Evolutionary conservation across 2,113 vertebrate species (phyloP).

Genomic region (Spheniscus mendiculus): DNA sequence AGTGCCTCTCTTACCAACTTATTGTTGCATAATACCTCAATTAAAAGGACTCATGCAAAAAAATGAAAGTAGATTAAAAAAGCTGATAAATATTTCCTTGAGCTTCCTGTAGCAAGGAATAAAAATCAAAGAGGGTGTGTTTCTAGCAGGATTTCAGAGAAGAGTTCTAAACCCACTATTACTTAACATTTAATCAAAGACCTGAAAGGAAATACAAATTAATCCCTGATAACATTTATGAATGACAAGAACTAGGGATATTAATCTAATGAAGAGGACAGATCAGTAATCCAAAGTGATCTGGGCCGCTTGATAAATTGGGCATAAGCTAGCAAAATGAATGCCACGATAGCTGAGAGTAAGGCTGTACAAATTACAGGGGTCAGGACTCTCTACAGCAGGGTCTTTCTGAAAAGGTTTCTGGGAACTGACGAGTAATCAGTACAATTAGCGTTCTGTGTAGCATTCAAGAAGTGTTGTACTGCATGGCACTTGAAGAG

Average conservation of each 20-base stretch:
- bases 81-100: neutral
- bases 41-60: neutral
- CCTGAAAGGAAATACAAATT: neutral
- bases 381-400: neutral
- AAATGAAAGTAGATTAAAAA: neutral
- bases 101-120: neutral
- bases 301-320: neutral
- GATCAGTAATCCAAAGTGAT: neutral
- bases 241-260: neutral
- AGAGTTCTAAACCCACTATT: neutral
- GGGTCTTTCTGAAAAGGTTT: neutral
- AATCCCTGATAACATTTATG: neutral
- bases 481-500: neutral
- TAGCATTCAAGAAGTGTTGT: neutral
- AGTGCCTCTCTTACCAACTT: neutral
- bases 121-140: neutral
- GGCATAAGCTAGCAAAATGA: neutral
- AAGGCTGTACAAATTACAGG: neutral
- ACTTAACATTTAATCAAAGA: neutral
- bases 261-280: neutral
- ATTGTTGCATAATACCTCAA: neutral
- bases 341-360: accelerated
- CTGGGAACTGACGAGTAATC: neutral
- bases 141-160: neutral
- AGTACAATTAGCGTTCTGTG: neutral